phyloP scores from a whole-genome alignment of 2,797 vertebrate genomes.

The Xyrichtys novacula region DNA sequence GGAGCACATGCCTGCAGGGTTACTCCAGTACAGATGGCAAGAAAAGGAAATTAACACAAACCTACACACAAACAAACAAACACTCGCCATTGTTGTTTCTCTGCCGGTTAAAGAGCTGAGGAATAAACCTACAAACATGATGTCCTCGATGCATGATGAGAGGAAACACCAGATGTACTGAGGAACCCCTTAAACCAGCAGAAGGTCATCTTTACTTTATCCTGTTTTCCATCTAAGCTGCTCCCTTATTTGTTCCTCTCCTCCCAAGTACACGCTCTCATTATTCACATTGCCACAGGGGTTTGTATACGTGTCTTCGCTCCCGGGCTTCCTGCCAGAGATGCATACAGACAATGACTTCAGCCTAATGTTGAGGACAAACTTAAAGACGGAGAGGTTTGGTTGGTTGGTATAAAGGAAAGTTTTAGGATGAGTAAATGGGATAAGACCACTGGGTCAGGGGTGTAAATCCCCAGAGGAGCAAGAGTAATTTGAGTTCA shows the following conservation, averaged over 20 bases:
- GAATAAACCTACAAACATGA: too few relatives aligned
- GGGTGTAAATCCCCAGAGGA: slow-evolving; percentile 7
- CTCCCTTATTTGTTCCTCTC: slow-evolving; percentile 64
- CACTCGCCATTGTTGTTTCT: too few relatives aligned
- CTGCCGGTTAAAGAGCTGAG: too few relatives aligned
- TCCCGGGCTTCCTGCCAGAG: slow-evolving; percentile 56
- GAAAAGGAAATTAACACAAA: neutral
- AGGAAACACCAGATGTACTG: slow-evolving; percentile 3
- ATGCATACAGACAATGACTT: slow-evolving; percentile 53
- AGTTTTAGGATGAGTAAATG: slow-evolving; percentile 7
- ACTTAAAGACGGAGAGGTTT: slow-evolving; percentile 36
- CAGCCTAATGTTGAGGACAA: slow-evolving; percentile 56
- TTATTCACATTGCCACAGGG: slow-evolving; percentile 68
- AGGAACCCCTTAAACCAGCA: slow-evolving; percentile 37
- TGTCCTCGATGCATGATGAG: slow-evolving; percentile 8
- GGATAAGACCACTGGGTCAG: slow-evolving; percentile 17
- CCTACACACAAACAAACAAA: neutral
- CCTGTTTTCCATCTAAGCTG: slow-evolving; percentile 48
- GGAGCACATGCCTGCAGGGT: neutral
- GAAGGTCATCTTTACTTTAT: slow-evolving; percentile 66
- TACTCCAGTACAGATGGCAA: neutral
- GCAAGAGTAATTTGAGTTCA: neutral
- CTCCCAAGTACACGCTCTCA: slow-evolving; percentile 65
- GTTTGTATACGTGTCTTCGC: slow-evolving; percentile 54
- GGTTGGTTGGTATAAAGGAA: neutral